Evolutionary conservation across 1,140 invertebrate genomes (phyloP).

Genomic region (Magallana gigas): DNA sequence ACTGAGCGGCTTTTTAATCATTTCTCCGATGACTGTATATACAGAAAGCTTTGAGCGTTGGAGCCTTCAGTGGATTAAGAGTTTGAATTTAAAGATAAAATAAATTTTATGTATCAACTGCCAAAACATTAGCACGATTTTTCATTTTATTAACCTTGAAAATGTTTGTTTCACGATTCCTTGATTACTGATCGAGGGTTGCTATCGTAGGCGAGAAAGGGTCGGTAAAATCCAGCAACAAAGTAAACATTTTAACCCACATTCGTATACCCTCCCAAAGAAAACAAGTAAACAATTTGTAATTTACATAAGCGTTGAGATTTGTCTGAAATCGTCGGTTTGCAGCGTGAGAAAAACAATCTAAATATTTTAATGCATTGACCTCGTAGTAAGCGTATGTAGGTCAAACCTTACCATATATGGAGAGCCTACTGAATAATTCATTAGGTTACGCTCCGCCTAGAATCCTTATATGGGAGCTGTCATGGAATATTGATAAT

Average conservation of each 20-base stretch:
- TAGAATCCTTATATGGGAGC: constrained; percentile 63
- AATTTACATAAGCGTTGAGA: neutral
- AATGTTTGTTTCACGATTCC: too few species aligned
- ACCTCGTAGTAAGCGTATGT: constrained; percentile 61
- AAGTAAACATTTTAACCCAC: constrained; percentile 6
- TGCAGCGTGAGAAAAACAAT: constrained; percentile 42
- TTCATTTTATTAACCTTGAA: too few species aligned
- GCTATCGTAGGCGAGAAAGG: constrained; percentile 1
- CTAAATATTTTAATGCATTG: constrained; percentile 48
- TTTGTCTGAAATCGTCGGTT: constrained; percentile 5
- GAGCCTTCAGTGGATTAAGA: too few species aligned
- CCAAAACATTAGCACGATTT: neutral
- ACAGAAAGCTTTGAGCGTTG: too few species aligned
- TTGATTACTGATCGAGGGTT: neutral
- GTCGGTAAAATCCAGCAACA: neutral
- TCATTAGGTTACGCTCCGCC: constrained; percentile 50
- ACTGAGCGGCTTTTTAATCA: too few species aligned
- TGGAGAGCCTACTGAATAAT: constrained; percentile 62
- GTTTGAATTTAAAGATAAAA: too few species aligned
- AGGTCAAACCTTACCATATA: constrained; percentile 63
- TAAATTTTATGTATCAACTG: too few species aligned
- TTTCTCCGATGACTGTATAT: too few species aligned
- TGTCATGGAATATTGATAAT: constrained; percentile 63
- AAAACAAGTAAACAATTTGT: constrained; percentile 37
- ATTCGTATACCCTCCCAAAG: neutral